Base-by-base conservation (phyloP, 2,797 vertebrate species). In the Pangasius macronema region DNA sequence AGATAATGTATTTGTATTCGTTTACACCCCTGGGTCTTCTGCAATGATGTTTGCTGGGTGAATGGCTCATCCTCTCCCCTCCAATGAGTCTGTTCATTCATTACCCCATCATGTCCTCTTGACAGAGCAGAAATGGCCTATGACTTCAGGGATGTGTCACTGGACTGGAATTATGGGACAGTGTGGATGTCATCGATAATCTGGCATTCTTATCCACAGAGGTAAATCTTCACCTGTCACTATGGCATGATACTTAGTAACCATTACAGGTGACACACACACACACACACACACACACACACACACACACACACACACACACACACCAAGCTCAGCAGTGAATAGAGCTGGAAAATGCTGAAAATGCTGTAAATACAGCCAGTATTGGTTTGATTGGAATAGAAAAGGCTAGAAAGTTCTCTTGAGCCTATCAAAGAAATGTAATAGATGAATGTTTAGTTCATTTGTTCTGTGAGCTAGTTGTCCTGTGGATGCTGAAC, bases 161-260 rank as follows among this genome's bases (percentile, higher is more conserved):
- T 57, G 55, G 4, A 57, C 18, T 5, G 27, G 27, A 65, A n/a
- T 10, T 65, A 14, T 13, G 1, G 42, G 81, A 87, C 91, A 90
- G 11, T 30, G n/a, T 65, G 63, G 63, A 92, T 94, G 94, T 95
- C 94, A 94, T 92, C 92, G 91, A 91, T 95, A 95, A 96, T 95
- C 91, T 90, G 73, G 89, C 87, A 85, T 92, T 92, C 92, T 94
- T 91, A 92, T 94, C 91, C 92, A 91, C 92, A 91, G 90, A 93
- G 91, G 92, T 95, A 93, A 93, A 95, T 95, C 93, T 90, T 85
- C 88, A 89, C 87, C 85, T 88, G 72, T 87, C 80, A 83, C 72
- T 51, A 20, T 53, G 27, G 80, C 39, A 42, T 75, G 82, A 65
- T 20, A 55, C 83, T 65, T 67, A 65, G 39, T 59, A 72, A 70